Evolutionary conservation across 2,797 vertebrate species (phyloP).

Genomic region (Arremon aurantiirostris): DNA sequence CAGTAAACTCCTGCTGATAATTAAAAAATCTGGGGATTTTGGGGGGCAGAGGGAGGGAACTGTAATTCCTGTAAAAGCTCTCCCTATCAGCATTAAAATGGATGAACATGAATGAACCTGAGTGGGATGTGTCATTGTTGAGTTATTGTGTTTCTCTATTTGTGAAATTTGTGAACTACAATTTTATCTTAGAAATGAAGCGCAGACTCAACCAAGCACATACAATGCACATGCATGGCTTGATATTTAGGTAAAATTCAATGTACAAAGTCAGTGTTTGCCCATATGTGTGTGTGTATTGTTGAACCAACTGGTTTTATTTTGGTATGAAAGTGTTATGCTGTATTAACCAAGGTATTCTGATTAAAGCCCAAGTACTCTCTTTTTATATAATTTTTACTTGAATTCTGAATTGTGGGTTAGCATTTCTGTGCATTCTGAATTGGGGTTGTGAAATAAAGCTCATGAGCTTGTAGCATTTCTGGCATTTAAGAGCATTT

Average conservation of each 20-base stretch:
- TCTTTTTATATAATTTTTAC: not conserved
- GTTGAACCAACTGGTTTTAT: not conserved
- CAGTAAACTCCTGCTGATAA: not conserved
- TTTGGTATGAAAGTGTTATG: not conserved
- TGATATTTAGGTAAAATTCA: not conserved
- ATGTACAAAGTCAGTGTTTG: not conserved
- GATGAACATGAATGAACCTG: not conserved
- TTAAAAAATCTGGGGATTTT: not conserved
- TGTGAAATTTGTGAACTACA: not conserved
- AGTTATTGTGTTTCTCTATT: not conserved
- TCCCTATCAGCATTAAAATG: not conserved
- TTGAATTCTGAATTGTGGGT: not conserved
- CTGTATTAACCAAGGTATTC: not conserved
- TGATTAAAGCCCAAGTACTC: not conserved
- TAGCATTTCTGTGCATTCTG: not conserved
- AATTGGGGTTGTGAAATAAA: not conserved
- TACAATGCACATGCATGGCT: rapidly evolving
- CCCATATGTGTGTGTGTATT: not conserved
- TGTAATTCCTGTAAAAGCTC: not conserved
- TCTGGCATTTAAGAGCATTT: not conserved
- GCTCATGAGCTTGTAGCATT: not conserved
- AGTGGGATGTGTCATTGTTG: not conserved
- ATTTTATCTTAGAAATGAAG: not conserved
- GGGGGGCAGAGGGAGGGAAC: not conserved
- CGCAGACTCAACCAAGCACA: not conserved